These are phyloP conservation scores for Anas flavirostris DNA, from an alignment of 2,797 vertebrate genomes.

Conservation along the genomic window DNA sequence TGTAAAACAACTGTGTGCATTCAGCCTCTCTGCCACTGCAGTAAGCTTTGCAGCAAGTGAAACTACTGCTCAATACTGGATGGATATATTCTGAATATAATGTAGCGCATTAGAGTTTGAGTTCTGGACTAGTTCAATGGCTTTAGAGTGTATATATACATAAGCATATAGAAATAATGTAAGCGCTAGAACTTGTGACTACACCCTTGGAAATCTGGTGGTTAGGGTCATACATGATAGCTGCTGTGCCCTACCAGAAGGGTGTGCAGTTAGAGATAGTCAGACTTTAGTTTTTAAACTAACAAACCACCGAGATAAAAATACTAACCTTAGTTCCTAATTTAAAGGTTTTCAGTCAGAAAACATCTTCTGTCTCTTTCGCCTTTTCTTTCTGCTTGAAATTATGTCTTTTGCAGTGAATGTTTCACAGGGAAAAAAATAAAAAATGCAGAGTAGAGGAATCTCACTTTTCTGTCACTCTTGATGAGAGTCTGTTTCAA, in stretches of 20 bases:
- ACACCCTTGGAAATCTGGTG: background rate
- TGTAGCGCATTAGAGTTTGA: background rate
- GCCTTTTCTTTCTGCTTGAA: background rate
- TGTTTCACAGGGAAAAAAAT: background rate
- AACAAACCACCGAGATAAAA: background rate
- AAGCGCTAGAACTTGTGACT: background rate
- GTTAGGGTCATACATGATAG: background rate
- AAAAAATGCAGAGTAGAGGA: background rate
- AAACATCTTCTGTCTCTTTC: background rate
- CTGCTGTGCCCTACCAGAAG: background rate
- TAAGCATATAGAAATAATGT: background rate
- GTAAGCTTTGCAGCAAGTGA: background rate
- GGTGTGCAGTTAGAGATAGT: background rate
- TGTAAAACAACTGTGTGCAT: fast-evolving
- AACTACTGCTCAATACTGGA: background rate
- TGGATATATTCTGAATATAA: background rate
- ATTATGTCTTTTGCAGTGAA: background rate
- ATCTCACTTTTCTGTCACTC: constrained; percentile 14
- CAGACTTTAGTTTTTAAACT: background rate
- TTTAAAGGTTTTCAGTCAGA: background rate
- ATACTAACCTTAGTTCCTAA: background rate
- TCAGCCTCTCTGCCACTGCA: background rate
- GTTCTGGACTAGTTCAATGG: background rate
- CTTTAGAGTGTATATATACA: background rate
- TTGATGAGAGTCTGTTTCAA: background rate